phyloP scores from a whole-genome alignment of 2,113 vertebrate genomes.

The Epinephelus moara region DNA sequence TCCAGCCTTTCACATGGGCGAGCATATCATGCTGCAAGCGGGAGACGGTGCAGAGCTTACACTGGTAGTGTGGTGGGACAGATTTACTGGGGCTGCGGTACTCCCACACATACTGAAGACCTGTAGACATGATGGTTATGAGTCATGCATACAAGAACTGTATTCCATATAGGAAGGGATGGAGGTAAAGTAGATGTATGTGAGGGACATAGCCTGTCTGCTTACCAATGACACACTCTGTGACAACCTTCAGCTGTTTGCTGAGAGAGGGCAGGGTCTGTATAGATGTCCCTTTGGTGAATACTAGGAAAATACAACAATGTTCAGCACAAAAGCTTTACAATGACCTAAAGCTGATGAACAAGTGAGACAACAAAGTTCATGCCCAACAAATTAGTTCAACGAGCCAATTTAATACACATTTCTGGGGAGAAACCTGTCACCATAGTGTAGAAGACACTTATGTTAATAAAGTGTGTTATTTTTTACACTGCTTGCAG shows the following conservation, averaged over 20 bases:
- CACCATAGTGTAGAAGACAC: not conserved
- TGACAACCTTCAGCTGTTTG: conserved; percentile 73
- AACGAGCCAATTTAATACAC: not conserved
- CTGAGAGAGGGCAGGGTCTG: conserved; percentile 79
- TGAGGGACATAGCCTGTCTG: not conserved
- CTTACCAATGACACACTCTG: conserved; percentile 82
- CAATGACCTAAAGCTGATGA: not conserved
- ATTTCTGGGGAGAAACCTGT: not conserved
- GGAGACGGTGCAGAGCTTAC: conserved; percentile 83
- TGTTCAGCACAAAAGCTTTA: conserved; percentile 32
- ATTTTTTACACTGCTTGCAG: conserved; percentile 20
- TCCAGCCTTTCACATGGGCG: conserved; percentile 84
- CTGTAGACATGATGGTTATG: conserved; percentile 62
- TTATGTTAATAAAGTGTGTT: not conserved
- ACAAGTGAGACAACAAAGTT: conserved; percentile 10
- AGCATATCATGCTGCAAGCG: conserved; percentile 82
- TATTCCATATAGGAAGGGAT: not conserved
- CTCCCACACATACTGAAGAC: conserved; percentile 87
- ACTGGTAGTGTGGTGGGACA: conserved; percentile 86
- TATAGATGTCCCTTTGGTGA: conserved; percentile 72
- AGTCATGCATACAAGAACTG: not conserved
- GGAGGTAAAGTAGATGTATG: not conserved
- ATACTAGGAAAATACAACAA: conserved; percentile 74
- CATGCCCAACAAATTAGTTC: conserved; percentile 3
- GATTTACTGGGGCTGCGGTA: conserved; percentile 86